These are phyloP conservation scores for Macropus fuliginosus DNA, from an alignment of 2,797 vertebrate species.

Conservation along the genomic window DNA sequence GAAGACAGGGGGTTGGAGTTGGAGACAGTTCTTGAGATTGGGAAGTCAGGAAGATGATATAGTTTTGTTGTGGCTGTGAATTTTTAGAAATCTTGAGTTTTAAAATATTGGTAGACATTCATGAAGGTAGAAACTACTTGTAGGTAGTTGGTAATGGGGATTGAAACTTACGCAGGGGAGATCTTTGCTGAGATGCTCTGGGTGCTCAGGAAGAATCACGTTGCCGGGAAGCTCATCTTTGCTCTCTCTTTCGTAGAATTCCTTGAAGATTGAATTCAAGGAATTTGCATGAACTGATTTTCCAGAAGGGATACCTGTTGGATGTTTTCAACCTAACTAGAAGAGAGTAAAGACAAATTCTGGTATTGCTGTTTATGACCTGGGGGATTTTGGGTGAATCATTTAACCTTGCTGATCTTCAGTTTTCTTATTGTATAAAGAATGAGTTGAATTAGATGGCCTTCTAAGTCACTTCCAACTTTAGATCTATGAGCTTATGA, in stretches of 20 bases:
- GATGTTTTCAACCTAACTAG: not conserved
- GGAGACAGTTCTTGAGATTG: not conserved
- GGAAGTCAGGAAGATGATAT: not conserved
- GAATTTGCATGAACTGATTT: not conserved
- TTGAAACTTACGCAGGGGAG: not conserved
- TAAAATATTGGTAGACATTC: no score
- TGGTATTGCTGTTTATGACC: not conserved
- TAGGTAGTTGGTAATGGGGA: not conserved
- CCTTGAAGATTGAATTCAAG: not conserved
- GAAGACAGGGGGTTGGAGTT: not conserved
- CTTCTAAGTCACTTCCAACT: not conserved
- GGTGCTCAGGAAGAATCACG: not conserved
- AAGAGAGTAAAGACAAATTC: not conserved
- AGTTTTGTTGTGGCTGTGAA: not conserved
- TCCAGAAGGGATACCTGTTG: not conserved
- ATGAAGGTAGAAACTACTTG: not conserved
- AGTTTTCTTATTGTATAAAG: not conserved
- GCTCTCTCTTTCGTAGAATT: not conserved
- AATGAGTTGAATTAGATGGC: not conserved
- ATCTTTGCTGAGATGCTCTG: not conserved
- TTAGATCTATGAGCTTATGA: not conserved
- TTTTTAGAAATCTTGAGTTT: no score
- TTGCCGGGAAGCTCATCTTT: not conserved
- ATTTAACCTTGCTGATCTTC: not conserved
- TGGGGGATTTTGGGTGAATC: not conserved